Conservation (phyloP, 2,113 vertebrate genomes). For the Hippocampus zosterae region DNA sequence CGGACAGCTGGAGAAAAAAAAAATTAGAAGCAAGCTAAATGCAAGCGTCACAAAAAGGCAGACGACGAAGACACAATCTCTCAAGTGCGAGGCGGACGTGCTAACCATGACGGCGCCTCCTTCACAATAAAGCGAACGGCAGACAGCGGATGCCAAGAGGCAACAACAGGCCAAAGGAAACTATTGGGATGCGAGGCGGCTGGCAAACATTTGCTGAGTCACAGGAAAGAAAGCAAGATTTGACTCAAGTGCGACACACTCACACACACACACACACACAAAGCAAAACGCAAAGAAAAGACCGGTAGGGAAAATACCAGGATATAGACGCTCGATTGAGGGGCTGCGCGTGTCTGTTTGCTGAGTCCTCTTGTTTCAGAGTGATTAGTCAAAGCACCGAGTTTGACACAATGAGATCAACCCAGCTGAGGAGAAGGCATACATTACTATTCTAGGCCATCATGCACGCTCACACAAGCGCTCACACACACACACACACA, state of each 20-base stretch:
- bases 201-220: constrained; percentile 20
- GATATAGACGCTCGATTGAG: constrained; percentile 15
- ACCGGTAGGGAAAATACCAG: constrained; percentile 9
- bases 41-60: too few relatives aligned
- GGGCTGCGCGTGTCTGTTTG: constrained; percentile 31
- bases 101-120: neutral
- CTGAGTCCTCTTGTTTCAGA: constrained; percentile 70
- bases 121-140: neutral
- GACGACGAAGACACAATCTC: neutral
- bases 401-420: constrained; percentile 80
- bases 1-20: too few relatives aligned
- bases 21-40: too few relatives aligned
- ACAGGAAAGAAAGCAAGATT: constrained; percentile 23
- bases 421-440: constrained; percentile 66
- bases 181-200: constrained; percentile 12
- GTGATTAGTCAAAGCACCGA: constrained; percentile 75
- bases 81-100: neutral
- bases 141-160: neutral
- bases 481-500: constrained; percentile 12
- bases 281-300: constrained; percentile 6
- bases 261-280: neutral
- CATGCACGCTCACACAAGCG: constrained; percentile 12
- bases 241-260: constrained; percentile 9
- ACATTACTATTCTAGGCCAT: constrained; percentile 73
- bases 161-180: constrained; percentile 8